A percentile compares a stretch with the other conserved stretches of the same genome.
Conservation (phyloP, 2,888 invertebrate genomes). For the Drosophila stalkeri region DNA sequence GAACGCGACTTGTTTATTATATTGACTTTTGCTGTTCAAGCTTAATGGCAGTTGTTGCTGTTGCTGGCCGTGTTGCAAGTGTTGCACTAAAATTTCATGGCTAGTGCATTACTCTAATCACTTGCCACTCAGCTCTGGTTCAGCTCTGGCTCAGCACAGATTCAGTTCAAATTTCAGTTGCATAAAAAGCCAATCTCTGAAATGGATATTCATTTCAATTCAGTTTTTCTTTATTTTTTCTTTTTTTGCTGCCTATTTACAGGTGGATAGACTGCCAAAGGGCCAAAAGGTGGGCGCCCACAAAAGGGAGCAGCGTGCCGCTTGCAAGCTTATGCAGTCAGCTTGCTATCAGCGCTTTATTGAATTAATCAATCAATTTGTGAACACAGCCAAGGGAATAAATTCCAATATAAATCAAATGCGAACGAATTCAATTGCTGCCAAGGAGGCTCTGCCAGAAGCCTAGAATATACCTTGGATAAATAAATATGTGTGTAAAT, state of each 20-base stretch:
- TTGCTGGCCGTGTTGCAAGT: constrained; percentile 19
- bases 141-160: not conserved
- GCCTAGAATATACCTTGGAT: constrained; percentile 1
- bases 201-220: constrained; percentile 67
- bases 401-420: constrained; percentile 43
- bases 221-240: not conserved
- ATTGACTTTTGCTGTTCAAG: constrained; percentile 69
- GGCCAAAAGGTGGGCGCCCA: constrained; percentile 20
- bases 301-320: not conserved
- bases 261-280: constrained; percentile 32
- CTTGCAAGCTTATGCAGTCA: constrained; percentile 26
- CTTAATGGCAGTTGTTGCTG: constrained; percentile 30
- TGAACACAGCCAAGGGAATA: constrained; percentile 44
- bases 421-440: constrained; percentile 40
- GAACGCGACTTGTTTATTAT: constrained; percentile 21
- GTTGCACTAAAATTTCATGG: constrained; percentile 43
- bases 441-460: not conserved
- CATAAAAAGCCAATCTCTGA: constrained; percentile 68
- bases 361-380: constrained; percentile 75
- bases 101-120: constrained; percentile 76
- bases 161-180: constrained; percentile 13
- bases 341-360: constrained; percentile 61
- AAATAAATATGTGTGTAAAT: constrained; percentile 3
- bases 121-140: constrained; percentile 1
- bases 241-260: constrained; percentile 18